Evolutionary conservation across 2,797 vertebrate genomes (phyloP), one percentile per base, ranked within the genome.

Genomic region (Poliocrania exsul): DNA sequence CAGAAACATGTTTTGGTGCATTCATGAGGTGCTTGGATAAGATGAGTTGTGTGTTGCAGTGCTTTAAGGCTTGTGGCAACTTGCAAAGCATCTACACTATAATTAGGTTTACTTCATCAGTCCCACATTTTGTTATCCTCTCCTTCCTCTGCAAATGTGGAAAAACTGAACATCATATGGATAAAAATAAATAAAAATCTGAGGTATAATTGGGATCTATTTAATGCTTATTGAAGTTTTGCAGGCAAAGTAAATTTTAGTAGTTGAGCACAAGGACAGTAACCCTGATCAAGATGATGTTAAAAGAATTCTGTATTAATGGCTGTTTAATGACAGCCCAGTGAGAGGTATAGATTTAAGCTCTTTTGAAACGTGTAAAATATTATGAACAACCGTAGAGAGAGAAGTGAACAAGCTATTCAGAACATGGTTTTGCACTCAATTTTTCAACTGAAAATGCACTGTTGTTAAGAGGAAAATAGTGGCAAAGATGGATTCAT

Each of bases 101-200:
- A 90, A 95, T 95, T 91, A 94, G 60, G 23, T 84, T 94, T 82
- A 29, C n/a, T 92, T 84, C 62, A 46, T 31, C 33, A 81, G 19
- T 72, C 40, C 90, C 62, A 38, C 49, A 53, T 79, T 92, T 88
- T 73, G 33, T 78, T 93, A 53, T 62, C 47, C 7, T 88, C 66
- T 91, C 54, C 40, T 88, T 90, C 47, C 35, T 81, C 64, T 75
- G 80, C 40, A 86, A 61, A 72, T 44, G 12, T 12, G 28, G 44
- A 67, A 75, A 73, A 86, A 35, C 5, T 73, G 57, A 74, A 89
- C 90, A 90, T 90, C 14, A 69, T 54, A 33, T 50, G 58, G 42
- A 72, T 81, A 35, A 60, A 94, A 86, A 80, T 50, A 75, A 77
- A 80, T 38, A 82, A 71, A 88, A 81, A 29, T 60, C 46, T 53